Evolutionary conservation across 2,888 invertebrate genomes (phyloP), one percentile per base, ranked within the genome.

Genomic region (Caenorhabditis plicata): DNA sequence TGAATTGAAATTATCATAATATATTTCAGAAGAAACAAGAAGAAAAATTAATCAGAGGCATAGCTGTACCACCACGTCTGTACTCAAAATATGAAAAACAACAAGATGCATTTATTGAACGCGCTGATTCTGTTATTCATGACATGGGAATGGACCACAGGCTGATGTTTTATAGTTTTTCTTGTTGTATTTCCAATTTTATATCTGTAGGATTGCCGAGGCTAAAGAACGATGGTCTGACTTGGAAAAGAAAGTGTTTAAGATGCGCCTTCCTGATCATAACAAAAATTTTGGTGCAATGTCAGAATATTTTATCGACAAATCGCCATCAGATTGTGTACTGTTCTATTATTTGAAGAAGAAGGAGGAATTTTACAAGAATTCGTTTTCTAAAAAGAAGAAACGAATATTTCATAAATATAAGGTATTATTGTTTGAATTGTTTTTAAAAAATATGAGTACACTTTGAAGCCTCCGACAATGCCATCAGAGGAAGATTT

Each of bases 311-410:
- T 62, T 62, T 29, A 36, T 46, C 13, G 32, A 62, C 35, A 62
- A 62, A 42, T 22, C 27, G 3, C 32, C 52, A 9, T 32, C 47
- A 8, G 62, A 62, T 40, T 48, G 49, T 17, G 52, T 62, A 13
- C 32, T 47, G 4, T 45, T 33, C 31, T 62, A 62, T 32, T 62
- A 62, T 39, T 40, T 56, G 43, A 52, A 29, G 15, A 62, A 62
- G 32, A 48, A 55, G 29, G 38, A 45, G 1, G 47, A 52, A 11
- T 31, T 41, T 19, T 62, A 43, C 46, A 62, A 62, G 25, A 54
- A 50, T 31, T 36, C 41, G 17, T 54, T 54, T 46, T 1, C 5
- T 11, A 60, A 54, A 8, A 40, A 23, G 23, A 46, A 46, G 9
- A 58, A 53, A 32, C 26, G 60, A n/a, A 3, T 36, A 3, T 7